These are phyloP conservation scores for Platynereis dumerilii DNA, from an alignment of 2,888 invertebrate genomes.

Conservation along the genomic window DNA sequence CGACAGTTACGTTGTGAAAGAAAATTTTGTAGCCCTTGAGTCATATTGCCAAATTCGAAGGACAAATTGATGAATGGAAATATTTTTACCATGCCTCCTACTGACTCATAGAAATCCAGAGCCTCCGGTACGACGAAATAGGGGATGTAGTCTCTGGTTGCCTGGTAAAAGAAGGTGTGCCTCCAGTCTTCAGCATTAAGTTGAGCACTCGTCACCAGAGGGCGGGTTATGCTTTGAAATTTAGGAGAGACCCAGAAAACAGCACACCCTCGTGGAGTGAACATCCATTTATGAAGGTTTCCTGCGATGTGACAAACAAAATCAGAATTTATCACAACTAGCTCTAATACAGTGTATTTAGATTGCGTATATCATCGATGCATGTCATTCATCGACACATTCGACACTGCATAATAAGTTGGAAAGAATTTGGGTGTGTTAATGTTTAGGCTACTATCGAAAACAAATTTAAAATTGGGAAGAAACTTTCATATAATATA, in stretches of 20 bases:
- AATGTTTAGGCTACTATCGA: no score
- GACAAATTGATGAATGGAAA: no score
- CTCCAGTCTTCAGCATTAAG: constrained; percentile 5
- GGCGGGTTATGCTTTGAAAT: constrained; percentile 8
- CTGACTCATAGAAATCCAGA: constrained; percentile 1
- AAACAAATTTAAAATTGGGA: no score
- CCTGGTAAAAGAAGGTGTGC: constrained; percentile 10
- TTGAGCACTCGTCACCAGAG: constrained; percentile 10
- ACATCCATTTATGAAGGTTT: constrained; percentile 58
- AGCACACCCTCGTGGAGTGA: constrained; percentile 51
- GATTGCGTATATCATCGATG: no score
- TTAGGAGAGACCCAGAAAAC: constrained; percentile 44
- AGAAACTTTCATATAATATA: no score
- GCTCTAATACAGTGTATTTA: no score
- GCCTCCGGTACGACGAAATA: neutral
- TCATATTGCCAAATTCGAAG: no score
- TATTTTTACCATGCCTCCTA: constrained; percentile 18
- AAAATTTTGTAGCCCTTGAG: no score
- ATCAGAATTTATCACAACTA: neutral
- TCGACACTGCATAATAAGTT: no score
- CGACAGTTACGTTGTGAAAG: no score
- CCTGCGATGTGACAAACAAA: constrained; percentile 37
- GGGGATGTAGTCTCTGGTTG: constrained; percentile 7
- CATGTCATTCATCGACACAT: no score
- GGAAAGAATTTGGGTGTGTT: no score